Conservation (phyloP, 1,140 invertebrate species). For the Ceratina calcarata region DNA sequence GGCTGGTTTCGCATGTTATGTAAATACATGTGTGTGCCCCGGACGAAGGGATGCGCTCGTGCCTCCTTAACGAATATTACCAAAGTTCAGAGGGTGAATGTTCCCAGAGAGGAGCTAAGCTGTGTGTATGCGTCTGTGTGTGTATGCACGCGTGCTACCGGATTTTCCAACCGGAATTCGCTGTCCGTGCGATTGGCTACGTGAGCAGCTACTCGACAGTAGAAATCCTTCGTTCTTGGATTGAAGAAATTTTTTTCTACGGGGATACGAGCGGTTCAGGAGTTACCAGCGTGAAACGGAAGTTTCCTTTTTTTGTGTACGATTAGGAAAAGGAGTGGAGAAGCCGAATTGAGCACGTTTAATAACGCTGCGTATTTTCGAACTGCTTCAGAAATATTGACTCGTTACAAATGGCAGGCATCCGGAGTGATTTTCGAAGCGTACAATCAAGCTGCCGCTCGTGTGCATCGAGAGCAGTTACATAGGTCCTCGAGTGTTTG, state of each 20-base stretch:
- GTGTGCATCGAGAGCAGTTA: not conserved
- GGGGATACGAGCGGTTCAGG: too few relatives aligned
- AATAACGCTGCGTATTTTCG: too few relatives aligned
- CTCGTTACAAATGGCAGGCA: not conserved
- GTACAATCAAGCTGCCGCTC: not conserved
- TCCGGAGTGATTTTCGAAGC: not conserved
- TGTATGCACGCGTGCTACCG: not conserved
- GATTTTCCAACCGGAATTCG: constrained; percentile 28
- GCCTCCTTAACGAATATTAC: constrained; percentile 63
- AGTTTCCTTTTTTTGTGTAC: too few relatives aligned
- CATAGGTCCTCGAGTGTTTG: not conserved
- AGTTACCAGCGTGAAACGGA: too few relatives aligned
- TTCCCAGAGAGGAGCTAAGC: not conserved
- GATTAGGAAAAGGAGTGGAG: too few relatives aligned
- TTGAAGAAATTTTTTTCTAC: not conserved
- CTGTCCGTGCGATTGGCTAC: not conserved
- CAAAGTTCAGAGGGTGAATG: constrained; percentile 49
- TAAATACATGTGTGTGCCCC: constrained; percentile 55
- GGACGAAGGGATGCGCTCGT: constrained; percentile 32
- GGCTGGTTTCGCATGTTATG: constrained; percentile 50
- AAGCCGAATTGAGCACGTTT: too few relatives aligned
- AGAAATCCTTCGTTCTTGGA: not conserved
- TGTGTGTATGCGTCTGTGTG: not conserved
- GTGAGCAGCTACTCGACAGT: constrained; percentile 15
- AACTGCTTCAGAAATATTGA: too few relatives aligned